A percentile compares a stretch with the other conserved stretches of the same genome.
Evolutionary conservation across 1,140 invertebrate genomes (phyloP).

Genomic region (Berghia stephanieae): DNA sequence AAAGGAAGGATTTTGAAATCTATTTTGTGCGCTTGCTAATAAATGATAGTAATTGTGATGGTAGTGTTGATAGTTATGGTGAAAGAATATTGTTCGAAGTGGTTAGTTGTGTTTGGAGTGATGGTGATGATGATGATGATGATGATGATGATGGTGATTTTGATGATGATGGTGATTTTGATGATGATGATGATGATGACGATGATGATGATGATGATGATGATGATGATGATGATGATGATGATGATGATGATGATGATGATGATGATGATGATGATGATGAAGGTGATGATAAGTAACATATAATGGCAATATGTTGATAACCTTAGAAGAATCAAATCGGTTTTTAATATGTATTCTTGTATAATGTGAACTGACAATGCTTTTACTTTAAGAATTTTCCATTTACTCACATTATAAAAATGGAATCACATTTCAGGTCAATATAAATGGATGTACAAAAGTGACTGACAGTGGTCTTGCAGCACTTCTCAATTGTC

Average conservation of each 20-base stretch:
- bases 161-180: too few relatives aligned
- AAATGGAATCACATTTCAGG: neutral
- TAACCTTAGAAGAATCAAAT: neutral
- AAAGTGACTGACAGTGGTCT: slow-evolving; percentile 34
- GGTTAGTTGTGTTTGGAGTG: neutral
- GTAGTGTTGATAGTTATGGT: neutral
- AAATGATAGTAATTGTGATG: too few relatives aligned
- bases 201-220: neutral
- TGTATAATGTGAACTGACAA: neutral
- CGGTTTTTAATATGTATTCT: neutral
- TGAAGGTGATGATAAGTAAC: too few relatives aligned
- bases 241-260: neutral
- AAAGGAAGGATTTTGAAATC: neutral
- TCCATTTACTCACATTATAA: neutral
- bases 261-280: too few relatives aligned
- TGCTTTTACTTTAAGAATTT: neutral
- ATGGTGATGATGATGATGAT: neutral
- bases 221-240: too few relatives aligned
- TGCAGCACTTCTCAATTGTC: slow-evolving; percentile 18
- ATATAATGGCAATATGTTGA: neutral
- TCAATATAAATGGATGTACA: slow-evolving; percentile 36
- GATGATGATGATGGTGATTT: too few relatives aligned
- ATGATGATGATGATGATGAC: neutral
- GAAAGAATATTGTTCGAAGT: neutral
- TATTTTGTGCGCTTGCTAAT: neutral